These are phyloP conservation scores for Hemibagrus wyckioides DNA, from an alignment of 2,113 vertebrate genomes.

Conservation along the genomic window DNA sequence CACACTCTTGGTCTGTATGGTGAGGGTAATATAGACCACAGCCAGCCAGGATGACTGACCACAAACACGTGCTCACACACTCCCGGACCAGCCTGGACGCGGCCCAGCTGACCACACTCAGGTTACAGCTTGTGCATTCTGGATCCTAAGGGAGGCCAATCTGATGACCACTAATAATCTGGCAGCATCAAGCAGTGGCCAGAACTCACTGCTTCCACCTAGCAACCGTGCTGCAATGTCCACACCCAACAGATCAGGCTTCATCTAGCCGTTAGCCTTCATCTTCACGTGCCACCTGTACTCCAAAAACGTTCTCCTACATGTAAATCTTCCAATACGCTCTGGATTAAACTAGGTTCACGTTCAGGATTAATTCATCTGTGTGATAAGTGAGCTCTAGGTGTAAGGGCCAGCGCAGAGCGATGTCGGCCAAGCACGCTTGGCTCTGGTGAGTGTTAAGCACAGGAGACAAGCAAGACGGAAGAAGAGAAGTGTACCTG, in stretches of 20 bases:
- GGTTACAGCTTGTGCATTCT: conserved; percentile 25
- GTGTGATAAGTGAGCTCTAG: background rate
- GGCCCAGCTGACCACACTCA: conserved; percentile 41
- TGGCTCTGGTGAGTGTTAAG: conserved; percentile 24
- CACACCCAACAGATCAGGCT: background rate
- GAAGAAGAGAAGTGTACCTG: conserved; percentile 19
- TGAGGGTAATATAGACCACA: conserved; percentile 25
- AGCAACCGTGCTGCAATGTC: conserved; percentile 42
- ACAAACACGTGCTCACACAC: conserved; percentile 28
- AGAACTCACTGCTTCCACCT: conserved; percentile 8
- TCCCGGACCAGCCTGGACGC: conserved; percentile 42
- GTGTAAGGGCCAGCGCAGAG: background rate
- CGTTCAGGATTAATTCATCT: background rate
- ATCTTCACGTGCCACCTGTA: conserved; percentile 14
- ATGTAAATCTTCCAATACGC: background rate
- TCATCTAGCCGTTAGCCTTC: background rate
- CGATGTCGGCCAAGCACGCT: background rate
- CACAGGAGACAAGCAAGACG: conserved; percentile 16
- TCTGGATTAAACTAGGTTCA: background rate
- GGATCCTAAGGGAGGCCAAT: conserved; percentile 43
- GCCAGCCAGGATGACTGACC: conserved; percentile 11
- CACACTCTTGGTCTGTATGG: background rate
- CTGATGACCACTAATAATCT: conserved; percentile 50
- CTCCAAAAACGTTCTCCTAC: background rate
- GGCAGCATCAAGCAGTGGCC: conserved; percentile 27